Base-by-base conservation (phyloP, 2,113 vertebrate genomes). In the Poeciliopsis occidentalis region DNA sequence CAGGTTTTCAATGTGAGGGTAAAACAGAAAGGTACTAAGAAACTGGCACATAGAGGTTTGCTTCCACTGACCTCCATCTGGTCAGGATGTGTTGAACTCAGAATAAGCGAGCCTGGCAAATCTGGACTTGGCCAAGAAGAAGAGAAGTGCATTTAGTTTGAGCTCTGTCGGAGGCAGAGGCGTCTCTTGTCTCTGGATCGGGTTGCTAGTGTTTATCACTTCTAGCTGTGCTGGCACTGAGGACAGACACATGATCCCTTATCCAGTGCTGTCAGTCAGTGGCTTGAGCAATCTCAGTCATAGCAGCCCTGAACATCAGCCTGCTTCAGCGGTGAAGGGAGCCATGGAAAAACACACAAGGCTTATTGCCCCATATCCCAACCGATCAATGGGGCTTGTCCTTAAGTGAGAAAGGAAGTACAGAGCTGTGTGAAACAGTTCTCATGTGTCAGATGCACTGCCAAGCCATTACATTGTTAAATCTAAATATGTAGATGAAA, bases 131-230 rank as follows among this genome's bases (percentile, higher is more conserved):
- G 80, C 87, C 60, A 69, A 80, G 80, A 87, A 87, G 82, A 90
- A 87, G 66, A 86, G 78, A 92, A 92, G 92, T 95, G 95, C 92
- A 95, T 95, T 93, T 95, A 95, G 95, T 96, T 95, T 94, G 93
- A 96, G 95, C 95, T 95, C 94, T 93, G 95, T 95, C 93, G 93
- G 94, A 95, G 95, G 95, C 94, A 94, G 84, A 94, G 95, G 94
- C 95, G 93, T 87, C 94, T 96, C 95, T 92, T 90, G 94, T 89
- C 92, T 96, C 95, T 89, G 86, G 96, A 96, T 97, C 94, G 90
- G 95, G 96, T 98, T 96, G 95, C 97, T 94, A 91, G 95, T 96
- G 94, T 95, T 95, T 96, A 97, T 97, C 96, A 96, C 94, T 94
- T 95, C 92, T 95, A 95, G 95, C 95, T 95, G 93, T 80, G 94